A percentile compares a stretch with the other conserved stretches of the same genome.
Conservation (phyloP, 2,797 vertebrate genomes). For the Rhynchotus rufescens region DNA sequence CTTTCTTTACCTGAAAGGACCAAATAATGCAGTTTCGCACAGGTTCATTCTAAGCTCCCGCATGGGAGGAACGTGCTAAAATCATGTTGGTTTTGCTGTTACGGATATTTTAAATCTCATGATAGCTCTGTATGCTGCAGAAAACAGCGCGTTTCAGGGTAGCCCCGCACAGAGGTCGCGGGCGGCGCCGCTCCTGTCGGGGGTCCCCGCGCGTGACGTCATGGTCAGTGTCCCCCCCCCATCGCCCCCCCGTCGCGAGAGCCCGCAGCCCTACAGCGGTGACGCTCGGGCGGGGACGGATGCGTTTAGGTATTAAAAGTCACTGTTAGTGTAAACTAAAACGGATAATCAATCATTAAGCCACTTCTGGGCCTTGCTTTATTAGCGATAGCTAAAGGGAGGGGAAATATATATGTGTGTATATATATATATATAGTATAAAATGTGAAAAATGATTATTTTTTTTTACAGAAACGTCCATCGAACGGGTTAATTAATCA, state of each 20-base stretch:
- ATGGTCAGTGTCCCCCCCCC: not conserved
- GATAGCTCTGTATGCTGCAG: constrained; percentile 17
- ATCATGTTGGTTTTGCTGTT: not conserved
- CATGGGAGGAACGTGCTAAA: not conserved
- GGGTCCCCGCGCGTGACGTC: constrained; percentile 75
- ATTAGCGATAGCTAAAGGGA: constrained; percentile 58
- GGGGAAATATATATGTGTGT: constrained; percentile 26
- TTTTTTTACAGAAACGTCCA: constrained; percentile 69
- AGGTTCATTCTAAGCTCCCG: not conserved
- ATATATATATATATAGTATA: not conserved
- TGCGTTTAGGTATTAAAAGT: constrained; percentile 64
- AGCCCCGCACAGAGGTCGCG: constrained; percentile 73
- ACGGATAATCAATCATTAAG: constrained; percentile 73
- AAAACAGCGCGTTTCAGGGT: constrained; percentile 44
- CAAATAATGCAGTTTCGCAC: not conserved
- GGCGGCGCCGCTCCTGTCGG: constrained; percentile 78
- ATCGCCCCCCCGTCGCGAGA: not conserved
- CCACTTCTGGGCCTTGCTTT: constrained; percentile 59
- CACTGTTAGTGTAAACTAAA: constrained; percentile 70
- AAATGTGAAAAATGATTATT: not conserved
- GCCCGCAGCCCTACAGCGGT: constrained; percentile 55
- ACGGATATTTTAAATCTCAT: not conserved
- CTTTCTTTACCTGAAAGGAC: not conserved
- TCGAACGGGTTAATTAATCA: constrained; percentile 72
- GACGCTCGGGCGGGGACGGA: not conserved